Evolutionary conservation across 37 sponge, comb jelly and placozoan genomes (phyloP), one percentile per base, ranked within the genome.

Genomic region (Axinella damicornis): DNA sequence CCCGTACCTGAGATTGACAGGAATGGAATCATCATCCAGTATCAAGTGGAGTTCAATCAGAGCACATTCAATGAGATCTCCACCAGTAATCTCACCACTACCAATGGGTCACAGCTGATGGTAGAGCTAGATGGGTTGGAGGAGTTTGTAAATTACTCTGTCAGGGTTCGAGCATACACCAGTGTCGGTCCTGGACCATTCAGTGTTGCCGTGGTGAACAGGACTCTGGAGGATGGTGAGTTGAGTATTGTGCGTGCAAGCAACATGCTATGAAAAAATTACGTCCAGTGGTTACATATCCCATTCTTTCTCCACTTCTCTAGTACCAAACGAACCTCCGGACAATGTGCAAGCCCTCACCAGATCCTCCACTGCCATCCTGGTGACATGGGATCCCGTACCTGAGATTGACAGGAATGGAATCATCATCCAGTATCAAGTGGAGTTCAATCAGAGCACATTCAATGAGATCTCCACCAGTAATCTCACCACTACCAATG

Each of bases 311-410:
- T 46, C 46, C 46, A 46, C 46, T 9, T 46, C 41, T 60, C 18
- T 59, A 82, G 83, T 58, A 28, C 83, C 83, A 22, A 63, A 73
- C 19, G 73, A 14, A 2, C 27, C 83, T 71, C 83, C 83, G 20
- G 35, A 15, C 18, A 59, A 54, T 61, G 41, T 82, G 18, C 17
- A 17, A 20, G 73, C n/a, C 17, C 41, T 32, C 37, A 40, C 14
- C 24, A 4, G 0, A 2, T 41, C 73, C 34, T 71, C 70, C 63
- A 71, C 71, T 28, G 58, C 62, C 57, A 77, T 77, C 25, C 16
- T 9, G 32, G 73, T 78, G 39, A 54, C 34, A 16, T 78, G 78
- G 74, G 62, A 28, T 0, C 34, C 69, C 18, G 54, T 57, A 13
- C 73, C 59, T 20, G 53, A 60, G 19, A 57, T 71, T 20, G 22